Conservation (phyloP, 1,140 invertebrate species). For the Akabosia matsudoensis region DNA sequence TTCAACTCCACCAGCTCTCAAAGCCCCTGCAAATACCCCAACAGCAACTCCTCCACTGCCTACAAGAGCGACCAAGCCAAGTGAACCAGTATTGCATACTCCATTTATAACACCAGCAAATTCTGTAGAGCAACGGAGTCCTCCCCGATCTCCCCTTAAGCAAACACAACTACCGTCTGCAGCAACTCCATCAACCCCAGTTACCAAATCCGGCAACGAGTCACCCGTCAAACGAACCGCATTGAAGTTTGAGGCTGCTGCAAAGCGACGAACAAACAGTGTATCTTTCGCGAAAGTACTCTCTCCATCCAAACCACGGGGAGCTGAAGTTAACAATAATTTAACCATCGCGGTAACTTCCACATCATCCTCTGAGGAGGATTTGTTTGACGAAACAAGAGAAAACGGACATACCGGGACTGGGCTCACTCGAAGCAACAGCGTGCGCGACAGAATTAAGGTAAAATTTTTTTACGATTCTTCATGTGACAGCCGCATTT, state of each 20-base stretch:
- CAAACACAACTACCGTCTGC: no score
- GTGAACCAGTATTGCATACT: not conserved
- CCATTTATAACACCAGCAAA: not conserved
- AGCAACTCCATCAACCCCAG: not conserved
- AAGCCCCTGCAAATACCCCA: not conserved
- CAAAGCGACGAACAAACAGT: not conserved
- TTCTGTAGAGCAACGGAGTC: no score
- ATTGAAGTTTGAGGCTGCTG: not conserved
- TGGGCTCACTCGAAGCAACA: not conserved
- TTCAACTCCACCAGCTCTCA: not conserved
- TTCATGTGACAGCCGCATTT: not conserved
- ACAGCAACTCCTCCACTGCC: not conserved
- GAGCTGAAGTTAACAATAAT: not conserved
- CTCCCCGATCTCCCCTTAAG: not conserved
- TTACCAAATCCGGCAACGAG: not conserved
- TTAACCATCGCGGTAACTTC: not conserved
- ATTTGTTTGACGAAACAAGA: not conserved
- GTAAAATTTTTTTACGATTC: not conserved
- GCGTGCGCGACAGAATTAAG: slow-evolving; percentile 6
- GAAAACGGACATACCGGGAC: not conserved
- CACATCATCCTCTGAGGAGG: not conserved
- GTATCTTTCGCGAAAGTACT: not conserved
- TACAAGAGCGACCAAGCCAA: not conserved
- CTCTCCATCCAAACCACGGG: not conserved
- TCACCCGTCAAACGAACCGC: not conserved